Base-by-base conservation (phyloP, 2,113 vertebrate species). In the Tychaedon coryphoeus region DNA sequence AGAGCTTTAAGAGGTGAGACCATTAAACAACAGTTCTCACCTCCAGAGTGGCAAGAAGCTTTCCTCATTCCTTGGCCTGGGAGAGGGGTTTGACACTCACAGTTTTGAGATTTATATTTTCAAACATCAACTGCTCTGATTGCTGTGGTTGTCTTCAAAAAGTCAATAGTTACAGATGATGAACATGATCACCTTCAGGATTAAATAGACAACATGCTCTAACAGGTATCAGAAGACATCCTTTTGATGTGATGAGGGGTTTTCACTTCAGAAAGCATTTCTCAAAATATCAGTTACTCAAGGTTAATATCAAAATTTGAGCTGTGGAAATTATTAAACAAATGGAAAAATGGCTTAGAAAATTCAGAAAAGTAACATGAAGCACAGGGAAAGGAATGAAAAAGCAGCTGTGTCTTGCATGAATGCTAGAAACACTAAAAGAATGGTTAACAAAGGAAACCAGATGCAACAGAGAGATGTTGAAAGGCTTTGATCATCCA, bases 221-320 rank as follows among this genome's bases (percentile, higher is more conserved):
- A 87, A 60, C 57, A 75, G 48, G n/a, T 84, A 75, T 74, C 61
- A 87, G 61, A 90, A 66, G 29, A 67, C 43, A 56, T 80, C 34
- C 31, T 15, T 92, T 80, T 57, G 48, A 69, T 36, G 0, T 69
- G 53, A 94, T 24, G 14, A 58, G 84, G 33, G 60, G 43, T 71
- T 93, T 94, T 82, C 77, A 69, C 53, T 92, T 95, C 42, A 84
- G 60, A 94, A 91, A 87, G 11, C 12, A 60, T 80, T 92, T 93
- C 77, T 88, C 57, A 75, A 34, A 26, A 70, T 75, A 69, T 60
- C 20, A 1, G 22, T 60, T 36, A 62, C 31, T 64, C 48, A 71
- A 78, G 76, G 80, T 92, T 88, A 93, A 60, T 74, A 66, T 34
- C 34, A 90, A 81, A 86, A 74, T 72, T 33, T 87, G 70, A 95